Percentiles rank a stretch among this genome's conserved stretches.
Conservation (phyloP, 1,140 invertebrate species). For the Apis dorsata region DNA sequence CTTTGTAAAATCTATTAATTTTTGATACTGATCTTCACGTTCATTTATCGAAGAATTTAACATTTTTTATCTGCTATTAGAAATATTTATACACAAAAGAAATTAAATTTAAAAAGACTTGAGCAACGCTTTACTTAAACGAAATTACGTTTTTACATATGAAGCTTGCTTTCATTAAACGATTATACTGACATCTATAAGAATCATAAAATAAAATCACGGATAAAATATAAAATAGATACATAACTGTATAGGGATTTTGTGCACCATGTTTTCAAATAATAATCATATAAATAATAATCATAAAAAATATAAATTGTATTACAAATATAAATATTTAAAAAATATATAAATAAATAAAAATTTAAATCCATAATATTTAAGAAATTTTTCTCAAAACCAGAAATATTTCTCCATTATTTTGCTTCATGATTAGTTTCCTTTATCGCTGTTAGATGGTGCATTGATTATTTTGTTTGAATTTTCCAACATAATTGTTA, state of each 20-base stretch:
- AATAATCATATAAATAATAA: neutral
- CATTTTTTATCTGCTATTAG: slow-evolving; percentile 25
- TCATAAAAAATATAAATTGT: no score
- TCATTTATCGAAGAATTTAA: slow-evolving; percentile 19
- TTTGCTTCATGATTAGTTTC: no score
- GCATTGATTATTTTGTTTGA: no score
- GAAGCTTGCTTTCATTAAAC: neutral
- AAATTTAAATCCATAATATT: no score
- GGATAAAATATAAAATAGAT: neutral
- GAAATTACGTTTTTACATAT: neutral
- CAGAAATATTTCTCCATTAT: no score
- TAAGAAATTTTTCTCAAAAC: no score
- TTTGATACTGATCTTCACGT: slow-evolving; percentile 50
- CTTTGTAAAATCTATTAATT: slow-evolving; percentile 55
- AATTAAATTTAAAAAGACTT: neutral
- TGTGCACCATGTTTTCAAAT: neutral
- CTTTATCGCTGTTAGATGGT: no score
- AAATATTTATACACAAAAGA: neutral
- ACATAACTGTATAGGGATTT: no score
- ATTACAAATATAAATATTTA: no score
- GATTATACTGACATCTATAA: neutral
- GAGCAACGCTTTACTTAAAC: neutral
- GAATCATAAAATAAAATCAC: neutral
- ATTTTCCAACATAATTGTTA: no score
- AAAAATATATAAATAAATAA: no score